Evolutionary conservation across 2,797 vertebrate species (phyloP), one percentile per base, ranked within the genome.

Genomic region (Sciurus vulgaris): DNA sequence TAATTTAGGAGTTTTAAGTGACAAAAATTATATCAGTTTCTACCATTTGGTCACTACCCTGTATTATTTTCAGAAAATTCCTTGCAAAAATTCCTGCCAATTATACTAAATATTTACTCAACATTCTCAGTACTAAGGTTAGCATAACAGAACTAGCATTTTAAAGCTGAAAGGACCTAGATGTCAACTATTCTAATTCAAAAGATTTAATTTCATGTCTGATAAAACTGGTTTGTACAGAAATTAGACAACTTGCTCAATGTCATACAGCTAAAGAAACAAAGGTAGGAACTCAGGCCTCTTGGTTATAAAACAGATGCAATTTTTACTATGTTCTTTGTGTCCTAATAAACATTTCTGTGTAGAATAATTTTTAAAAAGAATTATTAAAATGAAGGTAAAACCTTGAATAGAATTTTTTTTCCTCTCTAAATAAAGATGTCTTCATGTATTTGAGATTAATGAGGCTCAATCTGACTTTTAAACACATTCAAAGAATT

Each of bases 401-500:
- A 77, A 86, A 47, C 20, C 18, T 78, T 69, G 18, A 56, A 22
- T 56, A 8, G 18, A 56, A 56, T 15, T 78, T 69, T 18, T 61
- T 88, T 88, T 67, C 15, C 7, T 89, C 14, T 30, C 24, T 94
- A 91, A 73, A 4, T 33, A 26, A 82, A n/a, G 15, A 5, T 26
- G 28, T 69, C 73, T 65, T 73, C 41, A 78, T 38, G 5, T 54
- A 73, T 54, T 7, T 91, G 20, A 76, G 20, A 69, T 85, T 86
- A 93, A 95, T 81, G 63, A 93, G 22, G 17, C 76, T 44, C 38
- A 59, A 72, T 4, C 54, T 86, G n/a, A 72, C 49, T 88, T 85
- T 61, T 30, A 81, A 95, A 54, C 18, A 51, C 1, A 81, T 76
- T 18, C 38, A 81, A 78, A 51, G 44, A 74, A 74, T 15, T 76